phyloP scores from a whole-genome alignment of 2,113 vertebrate genomes.

The Riparia riparia region DNA sequence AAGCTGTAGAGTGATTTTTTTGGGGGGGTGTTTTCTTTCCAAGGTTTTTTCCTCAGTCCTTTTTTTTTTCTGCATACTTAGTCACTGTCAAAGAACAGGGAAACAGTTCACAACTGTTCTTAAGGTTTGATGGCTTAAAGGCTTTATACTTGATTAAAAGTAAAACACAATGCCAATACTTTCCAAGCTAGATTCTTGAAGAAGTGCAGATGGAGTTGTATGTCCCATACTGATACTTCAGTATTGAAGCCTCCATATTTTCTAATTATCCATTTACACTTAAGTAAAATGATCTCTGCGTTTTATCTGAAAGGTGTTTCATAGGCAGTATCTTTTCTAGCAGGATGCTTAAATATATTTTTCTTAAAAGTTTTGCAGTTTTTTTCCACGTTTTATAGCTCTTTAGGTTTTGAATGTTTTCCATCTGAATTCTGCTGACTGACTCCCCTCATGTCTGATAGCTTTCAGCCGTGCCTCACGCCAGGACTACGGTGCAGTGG shows the following conservation, averaged over 20 bases:
- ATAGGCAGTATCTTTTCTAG: not conserved
- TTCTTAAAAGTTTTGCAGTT: not conserved
- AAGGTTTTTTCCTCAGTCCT: not conserved
- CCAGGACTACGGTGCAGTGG: slow-evolving; percentile 85
- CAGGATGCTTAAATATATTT: not conserved
- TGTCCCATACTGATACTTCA: not conserved
- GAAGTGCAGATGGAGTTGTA: not conserved
- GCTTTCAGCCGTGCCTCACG: slow-evolving; percentile 88
- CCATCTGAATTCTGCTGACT: not conserved
- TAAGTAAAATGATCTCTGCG: not conserved
- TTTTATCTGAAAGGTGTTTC: not conserved
- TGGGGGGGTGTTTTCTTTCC: no score
- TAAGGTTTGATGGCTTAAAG: not conserved
- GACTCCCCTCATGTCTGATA: slow-evolving; percentile 30
- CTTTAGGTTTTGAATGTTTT: not conserved
- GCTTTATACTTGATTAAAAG: not conserved
- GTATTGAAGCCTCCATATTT: not conserved
- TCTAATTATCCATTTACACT: not conserved
- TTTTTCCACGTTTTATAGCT: not conserved
- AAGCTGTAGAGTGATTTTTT: not conserved
- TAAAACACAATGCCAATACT: not conserved
- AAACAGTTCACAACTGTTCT: not conserved
- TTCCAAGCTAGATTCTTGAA: not conserved
- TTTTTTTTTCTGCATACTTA: not conserved
- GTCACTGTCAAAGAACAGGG: not conserved